These are phyloP conservation scores for Lathamus discolor DNA, from an alignment of 2,113 vertebrate genomes.

Conservation along the genomic window DNA sequence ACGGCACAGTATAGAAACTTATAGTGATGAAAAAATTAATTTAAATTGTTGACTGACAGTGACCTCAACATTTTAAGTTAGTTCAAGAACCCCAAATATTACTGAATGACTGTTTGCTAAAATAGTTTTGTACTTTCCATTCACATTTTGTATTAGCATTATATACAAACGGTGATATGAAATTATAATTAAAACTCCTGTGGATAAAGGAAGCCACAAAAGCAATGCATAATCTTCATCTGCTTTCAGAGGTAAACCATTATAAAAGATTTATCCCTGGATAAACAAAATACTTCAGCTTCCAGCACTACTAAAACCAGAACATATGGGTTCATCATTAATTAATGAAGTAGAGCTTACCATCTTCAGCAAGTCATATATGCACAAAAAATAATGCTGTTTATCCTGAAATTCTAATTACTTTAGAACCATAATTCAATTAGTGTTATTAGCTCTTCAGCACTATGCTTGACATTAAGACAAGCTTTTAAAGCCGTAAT, in stretches of 20 bases:
- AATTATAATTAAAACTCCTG: not conserved
- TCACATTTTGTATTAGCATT: not conserved
- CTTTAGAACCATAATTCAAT: conserved; percentile 45
- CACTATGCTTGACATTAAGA: conserved; percentile 18
- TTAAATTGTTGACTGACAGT: not conserved
- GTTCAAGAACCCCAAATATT: not conserved
- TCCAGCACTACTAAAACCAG: not conserved
- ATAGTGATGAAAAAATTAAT: not conserved
- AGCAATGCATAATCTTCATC: not conserved
- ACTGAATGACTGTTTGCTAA: not conserved
- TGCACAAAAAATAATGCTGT: not conserved
- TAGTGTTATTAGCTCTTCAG: conserved; percentile 31
- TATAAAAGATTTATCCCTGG: conserved; percentile 29
- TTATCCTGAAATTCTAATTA: conserved; percentile 52
- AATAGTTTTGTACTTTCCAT: not conserved
- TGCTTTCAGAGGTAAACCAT: conserved; percentile 13
- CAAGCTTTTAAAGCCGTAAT: not conserved
- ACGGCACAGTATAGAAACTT: not conserved
- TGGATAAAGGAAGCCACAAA: not conserved
- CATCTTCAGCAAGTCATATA: not conserved
- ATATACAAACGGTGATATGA: not conserved
- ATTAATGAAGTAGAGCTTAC: conserved; percentile 46
- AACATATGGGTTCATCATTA: conserved; percentile 32
- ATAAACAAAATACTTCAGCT: conserved; percentile 35
- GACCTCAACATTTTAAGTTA: not conserved